phyloP scores from a whole-genome alignment of 2,113 vertebrate species.

The Thryonomys swinderianus region DNA sequence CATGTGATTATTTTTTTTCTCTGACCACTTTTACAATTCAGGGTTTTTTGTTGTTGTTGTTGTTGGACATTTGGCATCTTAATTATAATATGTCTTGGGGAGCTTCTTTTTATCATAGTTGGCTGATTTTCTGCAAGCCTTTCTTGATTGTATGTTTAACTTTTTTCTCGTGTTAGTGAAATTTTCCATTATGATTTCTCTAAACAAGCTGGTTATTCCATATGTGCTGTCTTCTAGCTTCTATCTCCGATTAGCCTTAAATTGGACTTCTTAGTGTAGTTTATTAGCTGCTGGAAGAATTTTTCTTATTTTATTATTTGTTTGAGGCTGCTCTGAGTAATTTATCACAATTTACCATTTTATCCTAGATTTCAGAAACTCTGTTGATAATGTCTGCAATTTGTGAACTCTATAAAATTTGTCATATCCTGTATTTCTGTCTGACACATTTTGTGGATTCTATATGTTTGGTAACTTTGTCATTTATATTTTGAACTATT shows the following conservation, averaged over 20 bases:
- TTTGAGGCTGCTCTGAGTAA: not conserved
- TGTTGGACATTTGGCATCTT: not conserved
- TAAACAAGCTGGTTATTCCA: not conserved
- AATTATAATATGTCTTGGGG: not conserved
- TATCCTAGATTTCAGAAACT: not conserved
- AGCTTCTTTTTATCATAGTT: not conserved
- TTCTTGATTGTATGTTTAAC: not conserved
- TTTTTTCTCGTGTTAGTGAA: not conserved
- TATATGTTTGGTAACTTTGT: not conserved
- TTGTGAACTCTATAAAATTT: not conserved
- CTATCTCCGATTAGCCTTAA: not conserved
- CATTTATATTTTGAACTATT: not conserved
- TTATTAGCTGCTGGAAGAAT: not conserved
- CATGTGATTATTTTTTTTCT: not conserved
- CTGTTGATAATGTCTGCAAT: not conserved
- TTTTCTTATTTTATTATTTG: not conserved
- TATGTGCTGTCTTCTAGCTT: not conserved
- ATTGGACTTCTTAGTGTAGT: not conserved
- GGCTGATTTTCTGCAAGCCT: not conserved
- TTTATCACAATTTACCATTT: not conserved
- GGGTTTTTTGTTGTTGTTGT: no score
- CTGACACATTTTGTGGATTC: not conserved
- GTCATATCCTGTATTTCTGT: not conserved
- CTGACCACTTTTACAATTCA: not conserved
- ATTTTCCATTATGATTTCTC: not conserved